Evolutionary conservation across 1,140 invertebrate species (phyloP), one percentile per base, ranked within the genome.

Genomic region (Augochlora pura): DNA sequence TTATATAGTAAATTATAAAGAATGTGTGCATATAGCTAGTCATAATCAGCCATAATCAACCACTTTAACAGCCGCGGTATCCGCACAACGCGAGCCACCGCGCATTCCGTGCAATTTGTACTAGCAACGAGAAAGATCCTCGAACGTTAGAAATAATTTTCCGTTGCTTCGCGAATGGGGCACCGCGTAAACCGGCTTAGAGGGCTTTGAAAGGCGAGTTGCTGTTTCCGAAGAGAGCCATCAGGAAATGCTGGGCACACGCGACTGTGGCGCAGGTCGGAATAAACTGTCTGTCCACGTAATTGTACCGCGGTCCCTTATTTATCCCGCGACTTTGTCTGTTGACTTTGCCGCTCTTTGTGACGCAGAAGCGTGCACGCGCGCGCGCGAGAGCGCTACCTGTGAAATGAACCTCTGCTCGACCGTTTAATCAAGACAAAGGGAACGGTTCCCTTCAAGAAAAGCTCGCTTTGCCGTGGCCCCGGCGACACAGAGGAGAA

Each of bases 281-380:
- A 76, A 77, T 84, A 84, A 85, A 81, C 80, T 84, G 84, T 73
- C 78, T 84, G 82, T 73, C 83, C 82, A 63, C 72, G 83, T 84
- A 84, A 85, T 85, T 85, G 80, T 65, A 81, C 62, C 62, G 59
- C 52, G 25, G 39, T 66, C 52, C 64, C n/a, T 57, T 84, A 84
- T 84, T 85, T 75, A 72, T 84, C 60, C 68, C 77, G 39, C 32
- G 46, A 65, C 25, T 65, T 60, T 49, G 60, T 16, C 27, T 8
- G 38, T 25, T 42, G 49, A 49, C 59, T 54, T 42, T 16, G n/a
- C 6, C 23, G 0, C 52, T 6, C 69, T 73, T 79, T 79, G 67
- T 71, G 27, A 57, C 54, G 21, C 21, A n/a, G 54, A 57, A n/a
- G 18, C n/a, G 49, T 21, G 46, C 25, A 12, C 5, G 27, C 4